Conservation (phyloP, 2,113 vertebrate genomes). For the Callocephalon fimbriatum region DNA sequence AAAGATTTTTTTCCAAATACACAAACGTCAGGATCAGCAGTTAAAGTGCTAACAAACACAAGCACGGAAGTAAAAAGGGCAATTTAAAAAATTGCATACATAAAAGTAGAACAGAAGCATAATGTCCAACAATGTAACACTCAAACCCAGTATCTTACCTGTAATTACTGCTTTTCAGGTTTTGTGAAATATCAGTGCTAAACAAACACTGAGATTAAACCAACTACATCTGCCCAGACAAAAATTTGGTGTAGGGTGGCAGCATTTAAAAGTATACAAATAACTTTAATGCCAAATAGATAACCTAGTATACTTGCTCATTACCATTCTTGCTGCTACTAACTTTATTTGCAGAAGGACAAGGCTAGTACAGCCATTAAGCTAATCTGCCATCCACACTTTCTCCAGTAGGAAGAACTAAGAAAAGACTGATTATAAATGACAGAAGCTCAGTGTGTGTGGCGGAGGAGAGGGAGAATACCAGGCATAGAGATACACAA, state of each 20-base stretch:
- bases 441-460: not conserved
- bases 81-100: not conserved
- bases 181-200: not conserved
- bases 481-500: not conserved
- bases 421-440: not conserved
- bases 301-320: not conserved
- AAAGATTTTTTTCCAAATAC: not conserved
- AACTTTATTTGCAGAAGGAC: not conserved
- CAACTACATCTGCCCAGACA: not conserved
- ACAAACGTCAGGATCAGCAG: not conserved
- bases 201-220: not conserved
- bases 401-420: not conserved
- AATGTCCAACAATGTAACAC: not conserved
- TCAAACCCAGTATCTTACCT: not conserved
- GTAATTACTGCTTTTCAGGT: not conserved
- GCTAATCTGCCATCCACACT: not conserved
- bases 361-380: not conserved
- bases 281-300: not conserved
- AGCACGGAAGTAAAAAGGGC: not conserved
- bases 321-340: not conserved
- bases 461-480: not conserved
- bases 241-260: not conserved
- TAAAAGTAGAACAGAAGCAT: not conserved
- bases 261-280: not conserved
- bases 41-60: not conserved